phyloP scores from a whole-genome alignment of 2,113 vertebrate species.

The Syrrhaptes paradoxus region DNA sequence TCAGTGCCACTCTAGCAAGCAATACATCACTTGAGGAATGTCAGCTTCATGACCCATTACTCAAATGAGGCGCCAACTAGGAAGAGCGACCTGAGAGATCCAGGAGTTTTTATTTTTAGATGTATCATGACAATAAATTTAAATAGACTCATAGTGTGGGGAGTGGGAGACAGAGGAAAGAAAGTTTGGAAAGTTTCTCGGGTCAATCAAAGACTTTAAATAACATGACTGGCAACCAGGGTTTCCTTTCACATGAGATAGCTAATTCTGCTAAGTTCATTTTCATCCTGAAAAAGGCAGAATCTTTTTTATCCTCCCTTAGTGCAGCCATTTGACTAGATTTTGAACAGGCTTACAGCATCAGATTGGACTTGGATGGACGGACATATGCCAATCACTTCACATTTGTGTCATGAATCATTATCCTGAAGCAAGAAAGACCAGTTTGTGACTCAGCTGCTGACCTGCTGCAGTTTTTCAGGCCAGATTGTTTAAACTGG shows the following conservation, averaged over 20 bases:
- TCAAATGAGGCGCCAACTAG: conserved; percentile 35
- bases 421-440: background rate
- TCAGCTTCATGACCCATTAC: conserved; percentile 56
- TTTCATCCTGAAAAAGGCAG: background rate
- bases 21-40: conserved; percentile 43
- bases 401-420: background rate
- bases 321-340: background rate
- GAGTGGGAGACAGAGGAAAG: conserved; percentile 21
- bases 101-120: conserved; percentile 25
- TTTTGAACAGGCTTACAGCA: background rate
- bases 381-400: background rate
- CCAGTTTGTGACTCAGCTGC: background rate
- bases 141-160: background rate
- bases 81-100: conserved; percentile 24
- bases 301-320: background rate
- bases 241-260: background rate
- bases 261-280: background rate
- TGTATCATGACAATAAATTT: conserved; percentile 41
- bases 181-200: conserved; percentile 10
- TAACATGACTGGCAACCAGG: background rate
- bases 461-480: background rate
- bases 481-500: background rate
- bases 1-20: conserved; percentile 36
- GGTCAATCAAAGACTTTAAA: conserved; percentile 53
- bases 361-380: background rate